Evolutionary conservation across 2,113 vertebrate species (phyloP).

Genomic region (Solea solea): DNA sequence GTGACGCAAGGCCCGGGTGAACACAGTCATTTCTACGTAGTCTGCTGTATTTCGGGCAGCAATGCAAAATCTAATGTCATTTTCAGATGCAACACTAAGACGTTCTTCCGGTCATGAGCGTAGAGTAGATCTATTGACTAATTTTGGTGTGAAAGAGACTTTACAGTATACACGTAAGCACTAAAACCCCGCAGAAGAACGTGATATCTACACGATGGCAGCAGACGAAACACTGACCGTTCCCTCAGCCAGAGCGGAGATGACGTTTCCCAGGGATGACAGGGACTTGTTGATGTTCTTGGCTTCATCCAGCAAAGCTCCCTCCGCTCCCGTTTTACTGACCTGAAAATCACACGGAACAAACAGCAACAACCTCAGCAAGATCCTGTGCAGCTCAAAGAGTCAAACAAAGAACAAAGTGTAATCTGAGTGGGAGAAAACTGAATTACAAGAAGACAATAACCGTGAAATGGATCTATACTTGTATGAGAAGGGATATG

Average conservation of each 20-base stretch:
- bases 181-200: too few species aligned
- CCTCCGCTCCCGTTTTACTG: constrained; percentile 99
- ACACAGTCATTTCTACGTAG: too few species aligned
- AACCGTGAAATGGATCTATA: neutral
- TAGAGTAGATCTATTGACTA: too few species aligned
- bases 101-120: too few species aligned
- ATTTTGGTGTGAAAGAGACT: too few species aligned
- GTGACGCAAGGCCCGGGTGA: too few species aligned
- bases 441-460: neutral
- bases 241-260: constrained; percentile 95
- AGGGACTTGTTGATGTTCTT: constrained; percentile 99
- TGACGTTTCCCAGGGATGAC: constrained; percentile 96
- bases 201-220: neutral
- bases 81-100: too few species aligned
- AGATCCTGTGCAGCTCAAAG: neutral
- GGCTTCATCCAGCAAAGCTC: constrained; percentile 94
- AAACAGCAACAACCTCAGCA: neutral
- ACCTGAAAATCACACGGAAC: constrained; percentile 80
- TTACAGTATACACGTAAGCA: too few species aligned
- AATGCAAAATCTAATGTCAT: too few species aligned
- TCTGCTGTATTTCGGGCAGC: too few species aligned
- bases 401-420: neutral
- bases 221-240: constrained; percentile 82
- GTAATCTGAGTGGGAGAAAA: neutral
- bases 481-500: neutral